phyloP scores from a whole-genome alignment of 2,888 invertebrate species.

The Drymonia ruficornis region DNA sequence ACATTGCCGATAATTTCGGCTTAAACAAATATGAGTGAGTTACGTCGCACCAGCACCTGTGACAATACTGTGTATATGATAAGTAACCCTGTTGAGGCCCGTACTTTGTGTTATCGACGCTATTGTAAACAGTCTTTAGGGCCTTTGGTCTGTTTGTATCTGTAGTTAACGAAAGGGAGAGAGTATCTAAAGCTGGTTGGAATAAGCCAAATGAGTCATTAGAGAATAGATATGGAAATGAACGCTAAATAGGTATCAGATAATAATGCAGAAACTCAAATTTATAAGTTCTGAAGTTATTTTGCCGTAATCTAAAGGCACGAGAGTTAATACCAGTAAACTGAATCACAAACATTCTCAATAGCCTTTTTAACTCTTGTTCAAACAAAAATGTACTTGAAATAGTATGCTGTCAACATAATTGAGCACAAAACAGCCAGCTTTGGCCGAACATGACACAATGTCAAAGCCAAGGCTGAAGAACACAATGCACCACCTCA shows the following conservation, averaged over 20 bases:
- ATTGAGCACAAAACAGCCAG: conserved; percentile 54
- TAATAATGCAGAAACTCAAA: too few species aligned
- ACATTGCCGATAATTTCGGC: conserved; percentile 61
- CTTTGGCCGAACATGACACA: conserved; percentile 57
- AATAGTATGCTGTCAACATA: conserved; percentile 22
- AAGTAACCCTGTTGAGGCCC: conserved; percentile 65
- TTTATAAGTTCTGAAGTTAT: too few species aligned
- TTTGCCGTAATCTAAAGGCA: too few species aligned
- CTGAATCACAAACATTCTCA: neutral
- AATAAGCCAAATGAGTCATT: neutral
- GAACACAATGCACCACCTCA: conserved; percentile 29
- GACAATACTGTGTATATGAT: conserved; percentile 50
- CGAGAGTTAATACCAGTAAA: neutral
- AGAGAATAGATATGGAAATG: too few species aligned
- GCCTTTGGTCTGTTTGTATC: conserved; percentile 5
- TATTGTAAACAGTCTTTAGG: conserved; percentile 45
- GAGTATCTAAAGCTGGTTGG: neutral
- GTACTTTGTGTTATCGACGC: conserved; percentile 40
- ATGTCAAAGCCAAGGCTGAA: conserved; percentile 69
- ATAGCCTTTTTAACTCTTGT: neutral
- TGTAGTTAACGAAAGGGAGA: neutral
- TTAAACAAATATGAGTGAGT: conserved; percentile 55
- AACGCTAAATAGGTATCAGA: too few species aligned
- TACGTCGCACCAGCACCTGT: conserved; percentile 61
- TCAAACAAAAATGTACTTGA: neutral